These are phyloP conservation scores for Spisula subtruncata DNA, from an alignment of 2,888 invertebrate genomes.

Conservation along the genomic window DNA sequence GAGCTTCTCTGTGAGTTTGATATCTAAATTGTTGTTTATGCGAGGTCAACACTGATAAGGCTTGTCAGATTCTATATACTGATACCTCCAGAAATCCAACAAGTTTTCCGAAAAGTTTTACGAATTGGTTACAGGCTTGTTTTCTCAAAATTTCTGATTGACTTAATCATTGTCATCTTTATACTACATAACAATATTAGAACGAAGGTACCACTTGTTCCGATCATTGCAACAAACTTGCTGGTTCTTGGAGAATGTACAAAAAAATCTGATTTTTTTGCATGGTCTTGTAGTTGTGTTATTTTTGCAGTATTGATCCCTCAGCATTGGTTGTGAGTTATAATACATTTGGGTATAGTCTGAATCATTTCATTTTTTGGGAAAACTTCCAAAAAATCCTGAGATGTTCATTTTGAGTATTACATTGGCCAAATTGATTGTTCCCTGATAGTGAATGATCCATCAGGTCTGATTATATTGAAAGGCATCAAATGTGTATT, in stretches of 20 bases:
- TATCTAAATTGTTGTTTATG: constrained; percentile 7
- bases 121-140: background rate
- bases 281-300: no score
- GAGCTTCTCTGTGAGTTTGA: background rate
- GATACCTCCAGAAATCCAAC: background rate
- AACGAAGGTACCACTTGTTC: background rate
- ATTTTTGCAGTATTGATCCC: constrained; percentile 11
- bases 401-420: background rate
- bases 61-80: background rate
- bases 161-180: background rate
- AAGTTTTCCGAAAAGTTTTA: background rate
- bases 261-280: background rate
- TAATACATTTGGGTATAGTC: background rate
- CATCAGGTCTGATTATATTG: background rate
- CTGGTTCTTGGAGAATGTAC: background rate
- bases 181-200: background rate
- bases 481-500: background rate
- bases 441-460: background rate
- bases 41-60: constrained; percentile 8
- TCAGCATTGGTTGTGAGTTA: background rate
- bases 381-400: background rate
- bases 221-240: background rate
- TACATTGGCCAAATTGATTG: constrained; percentile 10
- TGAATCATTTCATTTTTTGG: constrained; percentile 7
- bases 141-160: background rate